Base-by-base conservation (phyloP, 2,888 invertebrate species). In the Osedax fenrisi region DNA sequence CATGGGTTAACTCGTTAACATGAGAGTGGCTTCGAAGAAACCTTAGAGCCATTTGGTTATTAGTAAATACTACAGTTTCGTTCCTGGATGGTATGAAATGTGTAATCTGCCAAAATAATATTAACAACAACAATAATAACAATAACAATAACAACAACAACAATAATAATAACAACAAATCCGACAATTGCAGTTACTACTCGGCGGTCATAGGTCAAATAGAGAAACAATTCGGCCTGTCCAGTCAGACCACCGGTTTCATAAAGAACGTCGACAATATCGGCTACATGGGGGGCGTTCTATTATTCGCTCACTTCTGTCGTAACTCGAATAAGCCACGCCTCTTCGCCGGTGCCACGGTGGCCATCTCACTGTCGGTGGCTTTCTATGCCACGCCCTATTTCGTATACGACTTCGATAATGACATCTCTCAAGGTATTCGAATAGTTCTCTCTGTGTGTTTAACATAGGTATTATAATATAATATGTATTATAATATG, bases 261-360 rank as follows among this genome's bases (percentile, higher is more conserved):
- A 75, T 82, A 5, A 78, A 81, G 77, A 80, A 80, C 70, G 80
- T 80, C 75, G 81, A 82, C 75, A 81, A 82, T 75, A 78, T 81
- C n/a, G 81, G 81, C 27, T 81, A 78, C 76, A 75, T 81, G 72
- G 22, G 74, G 2, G 77, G 78, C 1, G 80, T 80, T 10, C 76
- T 81, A 0, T 64, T 80, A 3, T 66, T 80, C 59, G 76, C 78
- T 59, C 79, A 81, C 70, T 80, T 79, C 62, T 75, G 68, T n/a
- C 75, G 78, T 5, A 73, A 78, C 26, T 25, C 76, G 27, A 78
- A 78, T 74, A 78, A 78, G 61, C 77, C 78, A 1, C 26, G 71
- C 17, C 41, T 78, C 13, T 77, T 78, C 25, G 71, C 76, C 13
- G 27, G 62, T 13, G 73, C 76, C 27, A 76, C 71, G 10, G 21